Percentiles rank a stretch among this genome's conserved stretches.
Conservation (phyloP, 1,140 invertebrate species). For the Epicauta chinensis region DNA sequence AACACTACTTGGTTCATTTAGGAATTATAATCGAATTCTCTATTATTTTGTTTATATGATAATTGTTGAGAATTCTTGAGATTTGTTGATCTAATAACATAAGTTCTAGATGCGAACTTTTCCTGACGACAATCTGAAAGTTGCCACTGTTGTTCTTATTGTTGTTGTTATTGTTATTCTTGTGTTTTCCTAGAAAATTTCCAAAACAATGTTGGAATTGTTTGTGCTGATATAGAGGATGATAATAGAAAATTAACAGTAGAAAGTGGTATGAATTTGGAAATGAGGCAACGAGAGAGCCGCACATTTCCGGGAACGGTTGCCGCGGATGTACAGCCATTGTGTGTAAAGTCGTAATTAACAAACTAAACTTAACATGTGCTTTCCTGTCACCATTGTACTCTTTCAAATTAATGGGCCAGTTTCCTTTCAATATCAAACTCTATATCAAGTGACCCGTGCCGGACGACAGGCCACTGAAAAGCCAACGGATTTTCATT, state of each 20-base stretch:
- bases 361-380: slow-evolving; percentile 47
- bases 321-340: slow-evolving; percentile 40
- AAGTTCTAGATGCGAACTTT: slow-evolving; percentile 1
- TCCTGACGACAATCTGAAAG: slow-evolving; percentile 16
- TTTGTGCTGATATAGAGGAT: not conserved
- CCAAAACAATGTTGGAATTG: not conserved
- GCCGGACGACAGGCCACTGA: slow-evolving; percentile 14
- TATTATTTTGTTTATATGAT: no score
- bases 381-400: slow-evolving; percentile 45
- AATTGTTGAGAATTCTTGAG: no score
- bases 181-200: slow-evolving; percentile 3
- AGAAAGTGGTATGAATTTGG: slow-evolving; percentile 26
- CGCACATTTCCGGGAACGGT: slow-evolving; percentile 37
- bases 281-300: slow-evolving; percentile 36
- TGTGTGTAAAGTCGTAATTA: slow-evolving; percentile 43
- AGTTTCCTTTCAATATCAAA: slow-evolving; percentile 41
- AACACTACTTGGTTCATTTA: no score
- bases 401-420: slow-evolving; percentile 42
- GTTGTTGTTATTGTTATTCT: slow-evolving; percentile 1
- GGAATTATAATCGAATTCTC: no score
- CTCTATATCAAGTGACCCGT: slow-evolving; percentile 41
- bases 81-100: no score
- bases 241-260: no score
- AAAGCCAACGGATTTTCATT: slow-evolving; percentile 24
- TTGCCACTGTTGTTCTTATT: slow-evolving; percentile 4